A percentile compares a stretch with the other conserved stretches of the same genome.
Evolutionary conservation across 2,113 vertebrate genomes (phyloP).

Genomic region (Eurypyga helias): DNA sequence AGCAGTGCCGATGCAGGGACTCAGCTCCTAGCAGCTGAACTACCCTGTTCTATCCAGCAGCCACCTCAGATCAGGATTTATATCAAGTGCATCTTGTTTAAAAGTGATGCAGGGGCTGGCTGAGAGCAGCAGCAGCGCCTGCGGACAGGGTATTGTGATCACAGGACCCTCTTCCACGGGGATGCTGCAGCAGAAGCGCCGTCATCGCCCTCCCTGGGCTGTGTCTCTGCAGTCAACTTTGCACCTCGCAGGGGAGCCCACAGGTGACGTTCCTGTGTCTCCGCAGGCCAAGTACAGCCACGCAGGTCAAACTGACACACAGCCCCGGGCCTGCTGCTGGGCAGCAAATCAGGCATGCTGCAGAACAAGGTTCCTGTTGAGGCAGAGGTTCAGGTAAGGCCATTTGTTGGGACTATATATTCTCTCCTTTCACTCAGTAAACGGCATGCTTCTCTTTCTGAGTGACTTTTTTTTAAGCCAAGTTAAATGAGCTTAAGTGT

Average conservation of each 20-base stretch:
- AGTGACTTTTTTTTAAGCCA: not conserved
- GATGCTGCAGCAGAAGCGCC: not conserved
- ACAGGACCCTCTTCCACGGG: too few relatives aligned
- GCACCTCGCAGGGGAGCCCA: not conserved
- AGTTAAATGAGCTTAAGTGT: not conserved
- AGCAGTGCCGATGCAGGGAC: not conserved
- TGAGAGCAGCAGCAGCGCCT: not conserved
- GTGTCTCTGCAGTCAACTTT: not conserved
- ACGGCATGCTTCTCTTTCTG: not conserved
- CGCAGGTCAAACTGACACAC: not conserved
- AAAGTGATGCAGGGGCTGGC: not conserved
- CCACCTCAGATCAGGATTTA: not conserved
- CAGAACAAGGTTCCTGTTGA: not conserved
- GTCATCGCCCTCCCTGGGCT: not conserved
- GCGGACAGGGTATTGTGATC: rapidly evolving
- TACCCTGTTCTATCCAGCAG: not conserved
- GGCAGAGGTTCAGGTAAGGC: not conserved
- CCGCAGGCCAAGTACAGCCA: not conserved
- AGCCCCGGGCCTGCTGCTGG: not conserved
- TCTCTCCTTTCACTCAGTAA: not conserved
- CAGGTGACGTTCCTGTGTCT: rapidly evolving
- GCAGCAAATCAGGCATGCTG: not conserved
- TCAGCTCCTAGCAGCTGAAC: not conserved
- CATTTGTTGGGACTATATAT: not conserved
- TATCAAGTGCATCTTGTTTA: not conserved